Conservation (phyloP, 1,140 invertebrate species). For the Euglossa dilemma region DNA sequence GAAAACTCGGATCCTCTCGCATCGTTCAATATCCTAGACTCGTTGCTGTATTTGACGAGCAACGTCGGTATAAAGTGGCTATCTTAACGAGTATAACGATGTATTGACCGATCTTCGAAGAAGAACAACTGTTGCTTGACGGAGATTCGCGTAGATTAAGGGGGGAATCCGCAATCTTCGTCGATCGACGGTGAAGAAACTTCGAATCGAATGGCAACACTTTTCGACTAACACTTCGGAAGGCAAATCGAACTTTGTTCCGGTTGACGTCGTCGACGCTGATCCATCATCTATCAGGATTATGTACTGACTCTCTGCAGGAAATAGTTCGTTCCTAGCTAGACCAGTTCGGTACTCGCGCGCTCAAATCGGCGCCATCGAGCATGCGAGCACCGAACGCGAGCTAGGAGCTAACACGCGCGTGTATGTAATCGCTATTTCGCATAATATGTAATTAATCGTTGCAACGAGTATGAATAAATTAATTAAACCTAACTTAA, state of each 20-base stretch:
- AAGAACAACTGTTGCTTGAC: constrained; percentile 40
- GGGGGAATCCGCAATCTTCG: constrained; percentile 26
- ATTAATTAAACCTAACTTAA: constrained; percentile 24
- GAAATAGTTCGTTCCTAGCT: no score
- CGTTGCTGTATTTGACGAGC: constrained; percentile 43
- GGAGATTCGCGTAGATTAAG: background rate
- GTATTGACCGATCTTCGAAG: constrained; percentile 21
- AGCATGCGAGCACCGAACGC: background rate
- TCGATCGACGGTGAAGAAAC: background rate
- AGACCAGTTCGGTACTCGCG: no score
- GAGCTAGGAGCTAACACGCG: background rate
- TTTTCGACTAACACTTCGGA: no score
- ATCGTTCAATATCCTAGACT: constrained; percentile 15
- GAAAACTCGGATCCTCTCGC: constrained; percentile 1
- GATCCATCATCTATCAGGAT: no score
- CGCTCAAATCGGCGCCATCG: constrained; percentile 21
- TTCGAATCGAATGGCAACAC: no score
- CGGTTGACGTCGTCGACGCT: no score
- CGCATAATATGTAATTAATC: no score
- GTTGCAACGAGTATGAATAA: constrained; percentile 46
- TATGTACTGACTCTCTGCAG: rapidly evolving
- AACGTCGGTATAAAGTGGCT: constrained; percentile 50
- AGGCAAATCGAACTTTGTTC: no score
- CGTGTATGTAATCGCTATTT: no score
- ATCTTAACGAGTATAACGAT: constrained; percentile 15